These are phyloP conservation scores for Epizoanthus stellaris DNA, from an alignment of 92 coral and sea anemone genomes.

Conservation along the genomic window DNA sequence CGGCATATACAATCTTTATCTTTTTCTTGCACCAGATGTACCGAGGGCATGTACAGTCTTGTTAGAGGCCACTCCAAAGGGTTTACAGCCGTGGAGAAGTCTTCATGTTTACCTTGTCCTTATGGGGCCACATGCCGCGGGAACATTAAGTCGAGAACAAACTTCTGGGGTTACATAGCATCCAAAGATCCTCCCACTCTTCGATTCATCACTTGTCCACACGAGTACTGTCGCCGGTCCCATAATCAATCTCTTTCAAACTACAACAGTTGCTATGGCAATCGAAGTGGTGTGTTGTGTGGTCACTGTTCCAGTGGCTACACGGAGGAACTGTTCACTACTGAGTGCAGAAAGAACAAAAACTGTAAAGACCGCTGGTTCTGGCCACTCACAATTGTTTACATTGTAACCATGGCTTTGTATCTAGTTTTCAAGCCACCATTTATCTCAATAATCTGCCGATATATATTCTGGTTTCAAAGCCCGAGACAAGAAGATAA, in stretches of 20 bases:
- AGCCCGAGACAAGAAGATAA: no score
- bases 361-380: slow-evolving; percentile 19
- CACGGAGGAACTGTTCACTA: no score
- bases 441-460: no score
- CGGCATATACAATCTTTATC: neutral
- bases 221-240: neutral
- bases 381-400: no score
- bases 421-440: no score
- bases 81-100: neutral
- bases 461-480: no score
- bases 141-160: neutral
- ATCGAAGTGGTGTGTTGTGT: no score
- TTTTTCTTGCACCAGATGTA: neutral
- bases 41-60: neutral
- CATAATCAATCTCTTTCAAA: no score
- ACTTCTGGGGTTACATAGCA: no score
- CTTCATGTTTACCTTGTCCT: neutral
- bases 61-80: neutral
- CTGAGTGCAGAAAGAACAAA: neutral
- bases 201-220: neutral
- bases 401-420: no score
- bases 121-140: neutral
- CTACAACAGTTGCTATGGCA: no score
- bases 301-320: no score
- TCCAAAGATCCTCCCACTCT: neutral